Evolutionary conservation across 30 jellyfish, hydroid and myxozoan species (phyloP), one percentile per base, ranked within the genome.

Genomic region (Cassiopea xamachana): DNA sequence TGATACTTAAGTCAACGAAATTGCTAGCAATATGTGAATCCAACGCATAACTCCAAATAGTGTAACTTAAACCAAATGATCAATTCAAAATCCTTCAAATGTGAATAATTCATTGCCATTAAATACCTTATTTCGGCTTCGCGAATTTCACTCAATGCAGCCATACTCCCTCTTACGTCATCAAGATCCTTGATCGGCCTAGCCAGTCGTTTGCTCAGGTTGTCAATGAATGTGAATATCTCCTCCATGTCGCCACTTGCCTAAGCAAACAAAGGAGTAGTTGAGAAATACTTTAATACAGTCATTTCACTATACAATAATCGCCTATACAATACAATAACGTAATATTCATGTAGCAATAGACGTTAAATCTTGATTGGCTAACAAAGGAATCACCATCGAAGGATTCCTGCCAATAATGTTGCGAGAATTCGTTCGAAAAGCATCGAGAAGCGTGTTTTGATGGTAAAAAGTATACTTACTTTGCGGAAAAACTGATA

Each of bases 81-180:
- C 39, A 27, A 27, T 27, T 27, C 39, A 27, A 27, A 27, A 27
- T 27, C 39, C 39, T 27, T 27, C 39, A 27, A 27, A 27, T 27
- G 39, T 27, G 39, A 27, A 27, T 27, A 27, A 27, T 27, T 12
- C 2, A 77, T 7, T 1, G 2, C 45, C 7, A 12, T 68, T 15
- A 17, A 17, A 50, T 55, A 92, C 98, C 96, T 80, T 85, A 94
- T 94, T 72, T 94, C 97, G n/a, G 96, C 98, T 75, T 94, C 96
- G 51, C 97, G 93, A 58, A 94, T 82, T 89, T 94, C 98, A 47
- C 92, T 81, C 58, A 94, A 78, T 27, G 98, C 93, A n/a, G 97
- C 96, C 98, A 94, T 94, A 80, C 97, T 85, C 13, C 93, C 92
- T 72, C 98, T 73, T 18, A 94, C 97, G 75, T 94, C 98, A 89